phyloP scores from a whole-genome alignment of 2,888 invertebrate species.

The Epirrhoe alternata region DNA sequence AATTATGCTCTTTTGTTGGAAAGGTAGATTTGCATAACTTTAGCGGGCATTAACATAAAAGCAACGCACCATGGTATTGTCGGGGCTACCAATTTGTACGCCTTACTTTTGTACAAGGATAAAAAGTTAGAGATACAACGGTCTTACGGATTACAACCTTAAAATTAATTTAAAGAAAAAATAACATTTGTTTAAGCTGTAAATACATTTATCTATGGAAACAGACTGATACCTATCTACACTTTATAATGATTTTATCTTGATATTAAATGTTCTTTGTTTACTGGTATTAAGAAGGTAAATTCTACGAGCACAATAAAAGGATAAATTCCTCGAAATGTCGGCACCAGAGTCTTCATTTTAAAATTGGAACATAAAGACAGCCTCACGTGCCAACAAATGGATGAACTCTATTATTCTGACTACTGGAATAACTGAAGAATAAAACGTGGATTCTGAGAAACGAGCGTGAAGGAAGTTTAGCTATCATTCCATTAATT shows the following conservation, averaged over 20 bases:
- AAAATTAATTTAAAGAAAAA: background rate
- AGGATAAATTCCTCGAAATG: background rate
- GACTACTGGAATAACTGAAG: slow-evolving; percentile 26
- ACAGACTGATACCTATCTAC: background rate
- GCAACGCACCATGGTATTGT: slow-evolving; percentile 5
- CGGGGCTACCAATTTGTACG: slow-evolving; percentile 4
- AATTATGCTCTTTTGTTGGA: slow-evolving; percentile 1
- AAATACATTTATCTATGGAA: too few species aligned
- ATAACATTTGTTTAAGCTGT: background rate
- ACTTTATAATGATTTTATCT: too few species aligned
- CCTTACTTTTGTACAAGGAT: background rate
- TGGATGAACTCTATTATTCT: slow-evolving; percentile 36
- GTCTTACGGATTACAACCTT: background rate
- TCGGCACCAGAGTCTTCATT: background rate
- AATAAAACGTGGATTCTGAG: slow-evolving; percentile 5
- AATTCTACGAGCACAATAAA: background rate
- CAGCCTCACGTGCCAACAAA: slow-evolving; percentile 35
- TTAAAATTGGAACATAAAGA: slow-evolving; percentile 11
- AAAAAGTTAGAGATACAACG: slow-evolving; percentile 1
- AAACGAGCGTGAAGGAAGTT: background rate
- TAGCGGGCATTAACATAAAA: slow-evolving; percentile 1
- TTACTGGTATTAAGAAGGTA: background rate
- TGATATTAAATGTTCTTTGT: background rate
- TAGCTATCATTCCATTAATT: background rate
- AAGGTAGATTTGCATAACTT: slow-evolving; percentile 3